phyloP scores from a whole-genome alignment of 2,888 invertebrate species.

The Alcis repandata region DNA sequence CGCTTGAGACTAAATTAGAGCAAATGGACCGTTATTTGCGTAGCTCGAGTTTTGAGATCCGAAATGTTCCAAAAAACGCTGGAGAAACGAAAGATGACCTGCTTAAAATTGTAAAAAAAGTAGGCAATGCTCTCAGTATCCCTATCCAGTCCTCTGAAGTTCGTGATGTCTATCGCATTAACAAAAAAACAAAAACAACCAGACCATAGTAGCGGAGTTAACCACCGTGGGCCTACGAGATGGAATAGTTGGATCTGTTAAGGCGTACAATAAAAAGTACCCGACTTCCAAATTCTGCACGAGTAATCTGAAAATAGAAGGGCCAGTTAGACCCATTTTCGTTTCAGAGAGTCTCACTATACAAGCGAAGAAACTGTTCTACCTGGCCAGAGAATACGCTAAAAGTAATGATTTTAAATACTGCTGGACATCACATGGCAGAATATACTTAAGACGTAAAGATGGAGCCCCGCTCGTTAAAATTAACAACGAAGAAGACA shows the following conservation, averaged over 20 bases:
- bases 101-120: background rate
- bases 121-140: background rate
- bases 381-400: background rate
- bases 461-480: slow-evolving; percentile 10
- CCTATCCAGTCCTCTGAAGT: background rate
- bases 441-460: background rate
- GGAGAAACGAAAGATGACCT: slow-evolving; percentile 12
- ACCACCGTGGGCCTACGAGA: background rate
- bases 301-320: background rate
- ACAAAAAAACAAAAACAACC: slow-evolving; percentile 9
- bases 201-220: slow-evolving; percentile 10
- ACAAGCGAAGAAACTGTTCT: slow-evolving; percentile 9
- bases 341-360: slow-evolving; percentile 12
- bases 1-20: background rate
- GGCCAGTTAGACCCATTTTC: background rate
- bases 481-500: background rate
- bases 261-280: slow-evolving; percentile 8
- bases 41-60: background rate
- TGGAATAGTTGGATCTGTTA: background rate
- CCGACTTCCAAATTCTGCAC: slow-evolving; percentile 3
- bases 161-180: slow-evolving; percentile 13
- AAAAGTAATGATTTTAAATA: slow-evolving; percentile 1
- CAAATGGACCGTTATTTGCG: background rate
- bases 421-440: slow-evolving; percentile 8
- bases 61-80: slow-evolving; percentile 13